Conservation (phyloP, 2,797 vertebrate genomes). For the Helostoma temminkii region DNA sequence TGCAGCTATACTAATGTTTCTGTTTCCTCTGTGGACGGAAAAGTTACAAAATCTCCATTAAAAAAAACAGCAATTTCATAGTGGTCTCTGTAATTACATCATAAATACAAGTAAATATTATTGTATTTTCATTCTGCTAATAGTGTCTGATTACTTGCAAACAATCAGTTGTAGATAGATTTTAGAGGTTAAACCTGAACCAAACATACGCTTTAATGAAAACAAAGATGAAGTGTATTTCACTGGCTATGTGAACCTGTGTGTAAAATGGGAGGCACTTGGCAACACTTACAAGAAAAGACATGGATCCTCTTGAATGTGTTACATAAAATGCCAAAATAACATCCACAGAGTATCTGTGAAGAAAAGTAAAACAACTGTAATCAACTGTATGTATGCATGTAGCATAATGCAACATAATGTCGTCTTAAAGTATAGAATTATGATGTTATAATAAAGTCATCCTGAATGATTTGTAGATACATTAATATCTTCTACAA, state of each 20-base stretch:
- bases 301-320: slow-evolving; percentile 83
- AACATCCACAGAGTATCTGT: slow-evolving; percentile 54
- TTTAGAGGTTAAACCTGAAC: background rate
- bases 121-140: background rate
- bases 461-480: too few relatives aligned
- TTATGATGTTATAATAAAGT: too few relatives aligned
- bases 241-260: background rate
- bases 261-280: slow-evolving; percentile 3
- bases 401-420: background rate
- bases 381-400: background rate
- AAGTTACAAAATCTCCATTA: background rate
- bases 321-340: slow-evolving; percentile 69
- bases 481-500: background rate
- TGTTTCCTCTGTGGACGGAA: slow-evolving; percentile 1
- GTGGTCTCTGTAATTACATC: background rate
- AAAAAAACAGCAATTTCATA: background rate
- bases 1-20: slow-evolving; percentile 6
- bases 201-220: background rate
- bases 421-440: too few relatives aligned
- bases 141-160: background rate
- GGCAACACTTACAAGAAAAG: slow-evolving; percentile 86
- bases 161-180: background rate
- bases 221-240: background rate
- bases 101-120: background rate
- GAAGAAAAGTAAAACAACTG: slow-evolving; percentile 23